These are phyloP conservation scores for Tympanoctomys barrerae DNA, from an alignment of 2,797 vertebrate species.

Conservation along the genomic window DNA sequence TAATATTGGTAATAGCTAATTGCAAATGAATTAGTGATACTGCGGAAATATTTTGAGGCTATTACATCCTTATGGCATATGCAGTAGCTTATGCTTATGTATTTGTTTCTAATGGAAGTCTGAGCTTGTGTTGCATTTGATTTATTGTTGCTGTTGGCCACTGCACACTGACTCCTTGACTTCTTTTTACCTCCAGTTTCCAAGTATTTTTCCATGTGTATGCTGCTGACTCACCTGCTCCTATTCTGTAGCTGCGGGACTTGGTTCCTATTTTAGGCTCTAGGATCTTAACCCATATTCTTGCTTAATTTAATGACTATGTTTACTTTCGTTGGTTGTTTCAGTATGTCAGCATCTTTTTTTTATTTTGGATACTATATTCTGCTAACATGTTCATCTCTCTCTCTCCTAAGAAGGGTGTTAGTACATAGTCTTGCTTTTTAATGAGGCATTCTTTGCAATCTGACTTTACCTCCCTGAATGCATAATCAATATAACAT, in stretches of 20 bases:
- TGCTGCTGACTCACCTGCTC: slow-evolving; percentile 12
- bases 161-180: not conserved
- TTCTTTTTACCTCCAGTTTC: not conserved
- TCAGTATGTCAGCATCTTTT: not conserved
- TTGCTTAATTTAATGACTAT: not conserved
- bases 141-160: not conserved
- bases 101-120: not conserved
- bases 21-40: not conserved
- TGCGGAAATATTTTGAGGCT: not conserved
- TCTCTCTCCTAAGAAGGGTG: not conserved
- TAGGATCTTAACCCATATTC: not conserved
- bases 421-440: not conserved
- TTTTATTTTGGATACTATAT: not conserved
- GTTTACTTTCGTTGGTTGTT: not conserved
- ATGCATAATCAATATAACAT: not conserved
- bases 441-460: not conserved
- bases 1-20: not conserved
- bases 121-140: not conserved
- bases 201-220: not conserved
- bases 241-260: not conserved
- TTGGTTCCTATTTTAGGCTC: not conserved
- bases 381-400: not conserved
- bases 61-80: not conserved
- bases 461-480: slow-evolving; percentile 1
- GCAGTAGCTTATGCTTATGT: not conserved